A percentile compares a stretch with the other conserved stretches of the same genome.
These are phyloP conservation scores for Sus cebifrons DNA, from an alignment of 2,797 vertebrate genomes.

Conservation along the genomic window DNA sequence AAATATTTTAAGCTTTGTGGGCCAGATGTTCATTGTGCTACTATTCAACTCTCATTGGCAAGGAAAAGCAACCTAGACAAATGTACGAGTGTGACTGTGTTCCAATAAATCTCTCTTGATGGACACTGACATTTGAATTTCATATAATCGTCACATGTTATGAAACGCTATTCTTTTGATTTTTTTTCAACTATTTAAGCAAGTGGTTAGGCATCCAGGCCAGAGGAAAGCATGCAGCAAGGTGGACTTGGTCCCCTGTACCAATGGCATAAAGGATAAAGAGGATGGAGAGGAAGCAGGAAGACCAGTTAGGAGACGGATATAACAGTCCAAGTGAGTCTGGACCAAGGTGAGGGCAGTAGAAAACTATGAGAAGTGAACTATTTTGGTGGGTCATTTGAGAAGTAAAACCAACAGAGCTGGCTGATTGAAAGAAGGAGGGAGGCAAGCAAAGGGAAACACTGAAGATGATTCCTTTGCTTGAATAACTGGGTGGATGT, in stretches of 20 bases:
- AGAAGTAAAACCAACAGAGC: background rate
- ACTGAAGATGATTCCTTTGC: too few species aligned
- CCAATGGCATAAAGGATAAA: background rate
- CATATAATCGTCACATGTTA: background rate
- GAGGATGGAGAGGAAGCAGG: background rate
- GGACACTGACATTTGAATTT: background rate
- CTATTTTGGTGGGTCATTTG: background rate
- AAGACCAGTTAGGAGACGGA: background rate
- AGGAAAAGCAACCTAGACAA: background rate
- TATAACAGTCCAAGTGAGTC: too few species aligned
- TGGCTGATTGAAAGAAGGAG: background rate
- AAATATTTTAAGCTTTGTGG: background rate
- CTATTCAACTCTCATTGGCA: background rate
- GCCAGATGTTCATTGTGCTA: background rate
- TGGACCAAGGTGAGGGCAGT: background rate
- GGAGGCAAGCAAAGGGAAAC: background rate
- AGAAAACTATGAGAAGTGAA: background rate
- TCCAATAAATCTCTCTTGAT: background rate
- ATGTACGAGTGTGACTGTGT: too few species aligned
- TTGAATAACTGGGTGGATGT: background rate
- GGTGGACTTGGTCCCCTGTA: background rate
- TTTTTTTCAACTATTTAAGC: background rate
- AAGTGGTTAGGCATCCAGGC: background rate
- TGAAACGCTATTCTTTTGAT: background rate
- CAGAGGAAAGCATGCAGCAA: background rate